Evolutionary conservation across 2,797 vertebrate genomes (phyloP).

Genomic region (Sebastes melanostomus): DNA sequence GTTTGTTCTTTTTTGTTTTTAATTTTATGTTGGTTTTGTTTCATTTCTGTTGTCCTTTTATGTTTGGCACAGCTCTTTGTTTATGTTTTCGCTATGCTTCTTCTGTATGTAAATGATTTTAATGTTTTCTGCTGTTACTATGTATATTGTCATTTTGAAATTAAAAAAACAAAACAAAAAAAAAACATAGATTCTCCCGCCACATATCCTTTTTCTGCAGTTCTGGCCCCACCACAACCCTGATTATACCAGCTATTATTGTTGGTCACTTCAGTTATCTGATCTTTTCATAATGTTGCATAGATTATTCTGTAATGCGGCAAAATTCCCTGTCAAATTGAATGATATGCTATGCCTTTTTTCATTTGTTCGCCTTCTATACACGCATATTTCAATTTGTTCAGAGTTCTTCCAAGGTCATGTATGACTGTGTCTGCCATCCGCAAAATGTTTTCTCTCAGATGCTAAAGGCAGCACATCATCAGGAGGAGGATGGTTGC

Average conservation of each 20-base stretch:
- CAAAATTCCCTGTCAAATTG: background rate
- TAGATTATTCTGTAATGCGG: background rate
- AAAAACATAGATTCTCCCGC: slow-evolving; percentile 16
- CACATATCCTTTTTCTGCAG: background rate
- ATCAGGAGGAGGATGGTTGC: background rate
- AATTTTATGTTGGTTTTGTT: too few relatives aligned
- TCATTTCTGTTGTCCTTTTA: too few relatives aligned
- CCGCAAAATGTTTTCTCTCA: background rate
- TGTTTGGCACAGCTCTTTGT: too few relatives aligned
- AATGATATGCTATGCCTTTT: background rate
- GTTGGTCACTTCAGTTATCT: background rate
- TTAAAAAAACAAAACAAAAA: too few relatives aligned
- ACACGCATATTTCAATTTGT: background rate
- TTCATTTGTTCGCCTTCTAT: background rate
- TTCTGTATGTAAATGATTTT: too few relatives aligned
- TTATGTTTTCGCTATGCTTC: too few relatives aligned
- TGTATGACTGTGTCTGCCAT: background rate
- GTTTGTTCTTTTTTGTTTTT: too few relatives aligned
- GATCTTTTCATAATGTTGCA: background rate
- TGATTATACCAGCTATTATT: background rate
- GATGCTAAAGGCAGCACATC: background rate
- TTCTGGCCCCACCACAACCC: background rate
- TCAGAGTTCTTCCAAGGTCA: background rate
- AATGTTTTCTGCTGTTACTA: too few relatives aligned
- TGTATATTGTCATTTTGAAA: too few relatives aligned